Evolutionary conservation across 2,113 vertebrate genomes (phyloP), one percentile per base, ranked within the genome.

Genomic region (Bostrychus sinensis): DNA sequence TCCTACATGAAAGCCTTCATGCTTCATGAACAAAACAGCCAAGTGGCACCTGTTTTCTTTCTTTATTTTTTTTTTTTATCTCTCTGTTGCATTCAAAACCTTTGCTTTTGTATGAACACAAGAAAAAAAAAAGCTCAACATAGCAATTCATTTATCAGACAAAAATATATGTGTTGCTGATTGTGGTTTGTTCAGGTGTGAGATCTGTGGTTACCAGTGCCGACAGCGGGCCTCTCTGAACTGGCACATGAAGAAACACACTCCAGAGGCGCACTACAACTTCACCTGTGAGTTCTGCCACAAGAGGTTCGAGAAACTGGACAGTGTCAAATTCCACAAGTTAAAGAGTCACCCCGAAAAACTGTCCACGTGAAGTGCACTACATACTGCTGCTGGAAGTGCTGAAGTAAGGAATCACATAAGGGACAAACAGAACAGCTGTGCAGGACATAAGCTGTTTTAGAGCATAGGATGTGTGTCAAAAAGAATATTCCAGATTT

Each of bases 231-330:
- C 96, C 0, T 98, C 96, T 0, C 93, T 98, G 17, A 98, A 96
- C 78, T 98, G 96, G 96, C 96, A 98, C 88, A 98, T 97, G 95
- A 93, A 94, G 90, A 96, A 96, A 32, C 96, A 98, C 82, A 94
- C 90, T 0, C 83, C 93, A 0, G 93, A 95, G 41, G 91, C 94
- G 5, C 93, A 93, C 72, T 97, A 94, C 89, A 95, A 94, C 88
- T 97, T 94, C 91, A 94, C 94, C 16, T 97, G 96, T 0, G 95
- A 96, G 70, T 91, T 93, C 89, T 97, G 96, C 0, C 91, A 93
- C 50, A 96, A 96, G 76, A 89, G 93, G 72, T 96, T 96, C 0
- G 95, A 96, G 90, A 96, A 95, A 75, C 82, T 94, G 63, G 95
- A 97, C 86, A 96, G 94, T 8, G 94, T 97, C 38, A 96, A 96